Percentiles rank a stretch among this genome's conserved stretches.
Evolutionary conservation across 2,113 vertebrate genomes (phyloP).

Genomic region (Dasyprocta punctata): DNA sequence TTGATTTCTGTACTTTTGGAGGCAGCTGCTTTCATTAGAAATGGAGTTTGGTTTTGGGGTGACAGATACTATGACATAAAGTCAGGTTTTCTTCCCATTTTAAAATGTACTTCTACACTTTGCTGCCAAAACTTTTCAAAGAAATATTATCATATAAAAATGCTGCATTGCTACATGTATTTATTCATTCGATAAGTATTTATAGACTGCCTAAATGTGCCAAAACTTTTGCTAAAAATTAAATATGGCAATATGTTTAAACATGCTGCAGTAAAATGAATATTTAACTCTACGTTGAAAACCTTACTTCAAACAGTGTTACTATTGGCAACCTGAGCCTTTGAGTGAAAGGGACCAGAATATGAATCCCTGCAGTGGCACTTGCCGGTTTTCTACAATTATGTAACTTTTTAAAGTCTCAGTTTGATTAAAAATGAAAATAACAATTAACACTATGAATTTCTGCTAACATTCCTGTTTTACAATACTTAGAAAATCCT

Average conservation of each 20-base stretch:
- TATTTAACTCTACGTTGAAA: constrained; percentile 49
- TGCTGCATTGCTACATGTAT: background rate
- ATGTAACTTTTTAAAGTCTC: background rate
- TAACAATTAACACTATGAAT: background rate
- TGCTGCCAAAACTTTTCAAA: background rate
- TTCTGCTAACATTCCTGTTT: background rate
- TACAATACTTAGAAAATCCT: background rate
- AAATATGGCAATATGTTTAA: constrained; percentile 55
- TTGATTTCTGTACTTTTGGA: constrained; percentile 66
- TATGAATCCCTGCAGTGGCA: background rate
- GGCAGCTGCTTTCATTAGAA: constrained; percentile 58
- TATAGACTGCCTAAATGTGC: background rate
- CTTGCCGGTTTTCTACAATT: background rate
- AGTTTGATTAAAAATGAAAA: background rate
- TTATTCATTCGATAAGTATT: constrained; percentile 50
- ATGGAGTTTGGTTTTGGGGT: background rate
- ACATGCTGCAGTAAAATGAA: constrained; percentile 8
- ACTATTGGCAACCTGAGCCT: background rate
- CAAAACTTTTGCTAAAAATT: constrained; percentile 55
- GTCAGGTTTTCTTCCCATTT: background rate
- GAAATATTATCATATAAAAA: constrained; percentile 55
- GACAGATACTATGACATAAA: constrained; percentile 6
- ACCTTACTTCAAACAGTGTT: constrained; percentile 30
- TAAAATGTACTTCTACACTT: constrained; percentile 47
- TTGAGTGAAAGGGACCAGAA: background rate